A percentile compares a stretch with the other conserved stretches of the same genome.
phyloP scores from a whole-genome alignment of 2,113 vertebrate genomes.

The Gnathonemus longibarbis region DNA sequence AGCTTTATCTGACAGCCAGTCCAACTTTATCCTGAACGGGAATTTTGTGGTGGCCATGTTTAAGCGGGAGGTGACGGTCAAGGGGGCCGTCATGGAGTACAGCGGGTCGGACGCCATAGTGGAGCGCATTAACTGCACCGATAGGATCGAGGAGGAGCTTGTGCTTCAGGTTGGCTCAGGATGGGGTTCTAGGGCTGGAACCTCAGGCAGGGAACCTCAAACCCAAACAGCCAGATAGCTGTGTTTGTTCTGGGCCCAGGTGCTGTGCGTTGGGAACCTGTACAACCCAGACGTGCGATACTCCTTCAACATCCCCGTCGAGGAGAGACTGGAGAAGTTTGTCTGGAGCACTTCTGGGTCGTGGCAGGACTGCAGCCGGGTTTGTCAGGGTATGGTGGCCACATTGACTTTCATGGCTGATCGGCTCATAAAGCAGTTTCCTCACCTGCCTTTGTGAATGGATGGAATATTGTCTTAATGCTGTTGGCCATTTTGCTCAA shows the following conservation, averaged over 20 bases:
- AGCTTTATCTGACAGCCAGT: constrained; percentile 84
- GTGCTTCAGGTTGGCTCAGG: constrained; percentile 70
- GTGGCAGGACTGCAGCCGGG: constrained; percentile 84
- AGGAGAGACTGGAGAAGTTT: constrained; percentile 71
- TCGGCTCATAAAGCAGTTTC: neutral
- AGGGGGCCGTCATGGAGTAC: constrained; percentile 85
- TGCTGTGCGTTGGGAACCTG: constrained; percentile 91
- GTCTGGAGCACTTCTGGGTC: constrained; percentile 77
- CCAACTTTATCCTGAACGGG: constrained; percentile 87
- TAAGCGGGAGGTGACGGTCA: constrained; percentile 82
- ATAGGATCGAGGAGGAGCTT: constrained; percentile 78
- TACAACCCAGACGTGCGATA: constrained; percentile 89
- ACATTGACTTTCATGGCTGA: neutral
- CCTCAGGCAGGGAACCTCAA: neutral
- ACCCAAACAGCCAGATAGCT: neutral
- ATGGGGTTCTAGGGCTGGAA: neutral
- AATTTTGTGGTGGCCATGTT: constrained; percentile 96
- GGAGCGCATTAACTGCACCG: constrained; percentile 91
- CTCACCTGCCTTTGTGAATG: neutral
- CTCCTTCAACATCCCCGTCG: constrained; percentile 84
- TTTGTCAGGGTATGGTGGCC: constrained; percentile 77
- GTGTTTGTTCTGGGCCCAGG: constrained; percentile 52
- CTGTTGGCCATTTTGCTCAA: neutral
- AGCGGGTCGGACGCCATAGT: constrained; percentile 82
- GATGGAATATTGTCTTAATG: neutral